phyloP scores from a whole-genome alignment of 2,113 vertebrate species.

The Rutilus rutilus region DNA sequence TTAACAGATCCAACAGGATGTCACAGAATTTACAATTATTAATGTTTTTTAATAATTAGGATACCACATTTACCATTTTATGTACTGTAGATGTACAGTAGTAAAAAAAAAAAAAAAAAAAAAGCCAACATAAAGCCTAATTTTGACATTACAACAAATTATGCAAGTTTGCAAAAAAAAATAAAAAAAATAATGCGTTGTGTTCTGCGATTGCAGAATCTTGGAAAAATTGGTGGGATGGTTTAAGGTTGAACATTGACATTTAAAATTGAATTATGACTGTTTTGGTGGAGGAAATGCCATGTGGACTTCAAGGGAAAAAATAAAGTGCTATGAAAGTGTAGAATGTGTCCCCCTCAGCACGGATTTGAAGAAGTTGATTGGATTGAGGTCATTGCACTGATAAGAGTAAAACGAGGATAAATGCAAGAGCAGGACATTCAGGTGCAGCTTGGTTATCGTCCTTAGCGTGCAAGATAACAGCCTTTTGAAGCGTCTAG shows the following conservation, averaged over 20 bases:
- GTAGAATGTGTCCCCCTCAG: neutral
- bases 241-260: neutral
- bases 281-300: neutral
- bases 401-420: conserved; percentile 16
- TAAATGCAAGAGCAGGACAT: neutral
- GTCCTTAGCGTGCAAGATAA: conserved; percentile 11
- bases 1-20: neutral
- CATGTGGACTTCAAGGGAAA: neutral
- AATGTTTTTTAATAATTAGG: neutral
- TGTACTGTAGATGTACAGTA: neutral
- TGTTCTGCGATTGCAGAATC: neutral
- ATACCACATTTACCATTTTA: neutral
- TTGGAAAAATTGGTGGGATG: neutral
- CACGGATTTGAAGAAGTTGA: neutral
- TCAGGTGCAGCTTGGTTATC: conserved; percentile 23
- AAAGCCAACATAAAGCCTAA: neutral
- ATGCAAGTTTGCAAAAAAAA: neutral
- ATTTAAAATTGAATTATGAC: neutral
- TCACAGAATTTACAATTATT: no score
- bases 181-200: neutral
- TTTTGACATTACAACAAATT: neutral
- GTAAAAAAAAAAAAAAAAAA: neutral
- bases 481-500: conserved; percentile 1
- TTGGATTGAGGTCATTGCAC: conserved; percentile 31
- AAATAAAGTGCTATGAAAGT: neutral